Base-by-base conservation (phyloP, 1,140 invertebrate species). In the Polypedilum pembai region DNA sequence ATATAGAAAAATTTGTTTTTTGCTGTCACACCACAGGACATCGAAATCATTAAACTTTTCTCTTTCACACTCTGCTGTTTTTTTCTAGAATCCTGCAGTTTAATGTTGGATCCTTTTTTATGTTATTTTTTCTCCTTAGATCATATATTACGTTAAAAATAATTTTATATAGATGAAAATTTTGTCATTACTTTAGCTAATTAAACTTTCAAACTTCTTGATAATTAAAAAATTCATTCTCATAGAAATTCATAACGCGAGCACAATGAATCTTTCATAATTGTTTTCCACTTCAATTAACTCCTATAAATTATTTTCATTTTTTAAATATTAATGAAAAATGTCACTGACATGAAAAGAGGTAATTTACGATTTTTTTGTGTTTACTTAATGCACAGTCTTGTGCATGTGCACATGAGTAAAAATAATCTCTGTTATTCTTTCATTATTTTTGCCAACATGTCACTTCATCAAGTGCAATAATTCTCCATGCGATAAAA, bases 21-120 rank as follows among this genome's bases (percentile, higher is more conserved):
- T 69, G 65, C 65, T 69, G 17, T 69, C 65, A 21, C 65, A 69
- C 65, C 65, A 18, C 65, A 69, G 65, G 65, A 69, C 65, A 69
- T 69, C 65, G 18, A 69, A 56, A 69, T 69, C 65, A 69, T 69
- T 69, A 69, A 69, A 69, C 17, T 20, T 20, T 69, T 4, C 15
- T 1, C n/a, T 56, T n/a, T 56, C 45, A n/a, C 45, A 12, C 45
- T 56, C 45, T 56, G 12, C 45, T 45, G 8, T 56, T 56, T 56
- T 45, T 45, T 45, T n/a, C 1, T n/a, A 56, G n/a, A 56, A 56
- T 56, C 45, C 45, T 56, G 45, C 12, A 56, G 45, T 56, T 56
- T 56, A 56, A 56, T 56, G 45, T 56, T 56, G 45, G 45, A 56
- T 56, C 45, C 45, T 56, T 56, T 56, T 12, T 15, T 12, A 56